Percentiles rank a stretch among this genome's conserved stretches.
Conservation (phyloP, 2,113 vertebrate genomes). For the Triplophysa dalaica region DNA sequence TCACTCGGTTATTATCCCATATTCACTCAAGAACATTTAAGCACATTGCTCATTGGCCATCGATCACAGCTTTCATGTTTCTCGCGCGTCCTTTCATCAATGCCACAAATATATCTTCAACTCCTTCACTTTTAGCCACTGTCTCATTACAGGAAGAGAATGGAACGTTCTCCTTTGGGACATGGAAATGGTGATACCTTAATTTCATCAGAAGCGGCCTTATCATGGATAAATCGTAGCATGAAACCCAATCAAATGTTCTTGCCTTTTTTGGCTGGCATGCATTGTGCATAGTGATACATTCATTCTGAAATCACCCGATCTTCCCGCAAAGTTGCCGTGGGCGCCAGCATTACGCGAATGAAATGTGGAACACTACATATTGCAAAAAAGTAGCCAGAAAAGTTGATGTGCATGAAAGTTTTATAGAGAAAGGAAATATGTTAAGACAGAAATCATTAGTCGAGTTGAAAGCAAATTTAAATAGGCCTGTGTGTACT, state of each 20-base stretch:
- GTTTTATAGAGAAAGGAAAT: constrained; percentile 22
- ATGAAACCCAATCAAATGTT: constrained; percentile 21
- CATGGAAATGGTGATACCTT: constrained; percentile 17
- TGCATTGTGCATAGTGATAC: constrained; percentile 2
- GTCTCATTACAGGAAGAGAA: constrained; percentile 28
- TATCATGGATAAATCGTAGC: constrained; percentile 27
- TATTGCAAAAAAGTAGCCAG: neutral
- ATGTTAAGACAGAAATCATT: constrained; percentile 50
- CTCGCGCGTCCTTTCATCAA: neutral
- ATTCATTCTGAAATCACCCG: constrained; percentile 27
- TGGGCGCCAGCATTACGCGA: neutral
- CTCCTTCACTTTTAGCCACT: neutral
- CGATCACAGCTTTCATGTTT: neutral
- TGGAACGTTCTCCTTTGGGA: neutral
- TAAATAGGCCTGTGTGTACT: constrained; percentile 53
- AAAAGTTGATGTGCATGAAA: constrained; percentile 47
- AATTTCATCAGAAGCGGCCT: neutral
- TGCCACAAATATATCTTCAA: neutral
- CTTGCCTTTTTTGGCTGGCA: neutral
- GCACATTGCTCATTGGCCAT: neutral
- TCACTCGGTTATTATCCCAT: neutral
- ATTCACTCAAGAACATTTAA: neutral
- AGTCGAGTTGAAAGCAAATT: constrained; percentile 58
- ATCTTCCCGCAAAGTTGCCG: neutral
- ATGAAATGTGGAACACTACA: neutral